Base-by-base conservation (phyloP, 2,113 vertebrate genomes). In the Ibidorhyncha struthersii region DNA sequence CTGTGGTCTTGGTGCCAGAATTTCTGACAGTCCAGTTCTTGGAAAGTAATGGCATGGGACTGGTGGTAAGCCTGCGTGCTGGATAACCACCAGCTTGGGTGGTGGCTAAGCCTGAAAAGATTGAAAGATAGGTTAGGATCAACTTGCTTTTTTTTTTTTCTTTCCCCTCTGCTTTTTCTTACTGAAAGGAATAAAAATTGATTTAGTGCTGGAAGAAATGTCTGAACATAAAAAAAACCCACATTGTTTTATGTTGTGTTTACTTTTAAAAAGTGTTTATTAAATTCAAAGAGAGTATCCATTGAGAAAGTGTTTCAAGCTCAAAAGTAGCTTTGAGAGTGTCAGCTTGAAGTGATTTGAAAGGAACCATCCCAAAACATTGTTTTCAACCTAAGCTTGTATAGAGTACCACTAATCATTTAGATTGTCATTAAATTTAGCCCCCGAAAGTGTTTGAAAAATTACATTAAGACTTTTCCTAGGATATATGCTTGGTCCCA, bases 151-250 rank as follows among this genome's bases (percentile, higher is more conserved):
- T 47, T n/a, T 84, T 9, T 32, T 20, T 15, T 53, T 38, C 58
- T 63, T 18, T 55, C 8, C 25, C 18, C 71, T 71, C 23, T 76
- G 10, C 9, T 43, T 77, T 83, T 83, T 80, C 29, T 26, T 23
- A 40, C 5, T 41, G 22, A 78, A 80, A 73, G 74, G 1, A 69
- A 36, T 32, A 50, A 79, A 47, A 81, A 47, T 14, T 25, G 5
- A 16, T 82, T 66, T 88, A 49, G 18, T 88, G 22, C 55, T n/a
- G 41, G 55, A n/a, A 80, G 26, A 93, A 56, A 49, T 73, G 10
- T 70, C 17, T 7, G 3, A 65, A 34, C 77, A 47, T 29, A 10
- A 6, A 29, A 76, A 50, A 43, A 29, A 5, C 0, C 2, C 5
- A 10, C 3, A 5, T 26, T 27, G 3, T 5, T n/a, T 66, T 49